Percentiles rank a stretch among this genome's conserved stretches.
phyloP scores from a whole-genome alignment of 2,888 invertebrate species.

The Nasonia oneida region DNA sequence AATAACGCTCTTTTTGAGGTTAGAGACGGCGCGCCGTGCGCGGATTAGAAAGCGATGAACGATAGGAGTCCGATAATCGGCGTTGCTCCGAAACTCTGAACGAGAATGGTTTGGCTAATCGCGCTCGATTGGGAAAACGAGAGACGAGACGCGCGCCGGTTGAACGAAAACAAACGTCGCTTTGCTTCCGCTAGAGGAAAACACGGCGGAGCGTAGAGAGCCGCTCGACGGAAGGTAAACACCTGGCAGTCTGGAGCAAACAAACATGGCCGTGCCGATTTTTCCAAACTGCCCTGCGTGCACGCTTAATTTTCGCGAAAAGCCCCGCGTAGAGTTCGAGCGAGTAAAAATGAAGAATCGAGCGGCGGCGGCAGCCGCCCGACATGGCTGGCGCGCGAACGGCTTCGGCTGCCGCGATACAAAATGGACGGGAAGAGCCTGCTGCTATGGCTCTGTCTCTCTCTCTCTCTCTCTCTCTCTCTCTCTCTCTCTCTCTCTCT shows the following conservation, averaged over 20 bases:
- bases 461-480: not conserved
- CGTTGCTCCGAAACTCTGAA: not conserved
- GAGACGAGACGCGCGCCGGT: not conserved
- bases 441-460: not conserved
- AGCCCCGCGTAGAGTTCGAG: not conserved
- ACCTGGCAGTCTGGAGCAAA: constrained; percentile 43
- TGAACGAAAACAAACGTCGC: not conserved
- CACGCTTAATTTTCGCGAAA: not conserved
- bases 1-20: constrained; percentile 12
- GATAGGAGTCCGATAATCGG: not conserved
- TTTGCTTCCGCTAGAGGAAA: not conserved
- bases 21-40: not conserved
- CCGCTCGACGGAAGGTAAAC: constrained; percentile 5
- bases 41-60: not conserved
- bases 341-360: not conserved
- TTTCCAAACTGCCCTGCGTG: not conserved
- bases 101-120: not conserved
- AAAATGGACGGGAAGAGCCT: constrained; percentile 57
- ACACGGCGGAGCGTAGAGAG: not conserved
- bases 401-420: constrained; percentile 33
- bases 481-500: not conserved
- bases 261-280: not conserved
- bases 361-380: not conserved
- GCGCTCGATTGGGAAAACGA: too few relatives aligned
- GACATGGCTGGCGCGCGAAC: constrained; percentile 36